phyloP scores from a whole-genome alignment of 1,140 invertebrate species.

The Samia ricini region DNA sequence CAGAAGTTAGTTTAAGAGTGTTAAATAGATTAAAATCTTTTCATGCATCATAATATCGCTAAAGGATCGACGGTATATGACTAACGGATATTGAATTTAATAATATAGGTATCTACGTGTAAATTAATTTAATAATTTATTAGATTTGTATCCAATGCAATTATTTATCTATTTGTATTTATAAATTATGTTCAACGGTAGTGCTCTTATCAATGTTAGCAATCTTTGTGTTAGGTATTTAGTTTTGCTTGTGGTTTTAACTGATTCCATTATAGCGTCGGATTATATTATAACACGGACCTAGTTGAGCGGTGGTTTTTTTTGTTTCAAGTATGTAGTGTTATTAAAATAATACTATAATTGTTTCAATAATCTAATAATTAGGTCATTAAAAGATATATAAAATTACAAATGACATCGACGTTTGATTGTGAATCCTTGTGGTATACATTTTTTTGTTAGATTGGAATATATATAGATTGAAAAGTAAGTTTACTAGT shows the following conservation, averaged over 20 bases:
- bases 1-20: too few species aligned
- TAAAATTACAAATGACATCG: too few species aligned
- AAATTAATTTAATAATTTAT: constrained; percentile 11
- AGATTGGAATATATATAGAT: too few species aligned
- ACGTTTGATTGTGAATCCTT: too few species aligned
- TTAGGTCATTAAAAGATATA: too few species aligned
- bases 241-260: constrained; percentile 1
- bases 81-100: constrained; percentile 10
- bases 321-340: neutral
- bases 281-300: neutral
- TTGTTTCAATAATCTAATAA: neutral
- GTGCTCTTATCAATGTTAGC: neutral
- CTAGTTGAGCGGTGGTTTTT: neutral
- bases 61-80: neutral
- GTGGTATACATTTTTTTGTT: too few species aligned
- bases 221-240: neutral
- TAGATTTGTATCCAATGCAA: neutral
- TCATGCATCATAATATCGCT: too few species aligned
- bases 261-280: neutral
- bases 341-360: neutral
- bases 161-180: neutral
- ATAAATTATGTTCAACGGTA: neutral
- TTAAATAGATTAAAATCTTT: neutral
- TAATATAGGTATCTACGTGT: constrained; percentile 2
- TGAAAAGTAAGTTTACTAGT: too few species aligned